Conservation (phyloP, 2,113 vertebrate genomes). For the Phalacrocorax pelagicus region DNA sequence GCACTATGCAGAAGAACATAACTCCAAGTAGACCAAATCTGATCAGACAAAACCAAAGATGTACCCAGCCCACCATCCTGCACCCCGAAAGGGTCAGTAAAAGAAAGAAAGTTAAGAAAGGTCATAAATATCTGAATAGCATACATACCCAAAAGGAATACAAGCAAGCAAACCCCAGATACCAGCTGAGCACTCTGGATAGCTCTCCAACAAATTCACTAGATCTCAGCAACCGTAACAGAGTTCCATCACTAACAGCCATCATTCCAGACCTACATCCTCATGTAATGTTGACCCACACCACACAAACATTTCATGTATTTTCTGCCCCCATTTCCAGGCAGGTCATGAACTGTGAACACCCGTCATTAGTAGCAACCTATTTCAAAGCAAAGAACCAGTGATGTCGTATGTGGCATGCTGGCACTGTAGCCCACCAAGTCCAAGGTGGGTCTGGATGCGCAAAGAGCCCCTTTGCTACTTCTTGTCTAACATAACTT, state of each 20-base stretch:
- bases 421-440: fast-evolving
- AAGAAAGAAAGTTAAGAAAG: neutral
- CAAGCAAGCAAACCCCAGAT: neutral
- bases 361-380: fast-evolving
- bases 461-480: neutral
- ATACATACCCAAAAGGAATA: fast-evolving
- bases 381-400: neutral
- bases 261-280: neutral
- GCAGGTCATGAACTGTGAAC: neutral
- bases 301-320: neutral
- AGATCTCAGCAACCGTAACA: neutral
- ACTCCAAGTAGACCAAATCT: neutral
- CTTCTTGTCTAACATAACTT: neutral
- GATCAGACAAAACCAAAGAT: neutral
- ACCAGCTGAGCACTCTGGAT: neutral
- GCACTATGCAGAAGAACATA: neutral
- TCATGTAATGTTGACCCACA: neutral
- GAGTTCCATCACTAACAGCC: neutral
- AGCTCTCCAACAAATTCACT: neutral
- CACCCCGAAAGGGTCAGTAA: neutral
- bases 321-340: neutral
- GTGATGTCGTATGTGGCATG: neutral
- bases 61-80: neutral
- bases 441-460: neutral
- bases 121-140: neutral